Evolutionary conservation across 2,888 invertebrate genomes (phyloP).

Genomic region (Thymelicus lineola): DNA sequence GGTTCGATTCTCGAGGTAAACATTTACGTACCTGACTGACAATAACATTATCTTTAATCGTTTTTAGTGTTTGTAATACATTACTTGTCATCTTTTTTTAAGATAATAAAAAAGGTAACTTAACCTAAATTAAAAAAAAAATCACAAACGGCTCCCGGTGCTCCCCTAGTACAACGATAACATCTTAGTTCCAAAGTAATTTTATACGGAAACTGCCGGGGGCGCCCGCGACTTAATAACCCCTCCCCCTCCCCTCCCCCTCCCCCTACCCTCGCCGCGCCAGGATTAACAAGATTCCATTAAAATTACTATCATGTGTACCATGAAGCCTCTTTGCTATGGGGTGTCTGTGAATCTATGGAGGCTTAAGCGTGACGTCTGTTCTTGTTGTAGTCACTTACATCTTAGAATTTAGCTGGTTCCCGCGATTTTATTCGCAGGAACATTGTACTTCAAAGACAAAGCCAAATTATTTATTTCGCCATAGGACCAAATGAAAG

Average conservation of each 20-base stretch:
- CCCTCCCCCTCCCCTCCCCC: slow-evolving; percentile 14
- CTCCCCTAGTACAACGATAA: slow-evolving; percentile 8
- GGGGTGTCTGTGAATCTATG: slow-evolving; percentile 17
- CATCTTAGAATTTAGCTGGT: no score
- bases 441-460: no score
- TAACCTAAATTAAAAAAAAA: neutral
- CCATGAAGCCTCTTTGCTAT: slow-evolving; percentile 21
- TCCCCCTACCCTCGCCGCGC: neutral
- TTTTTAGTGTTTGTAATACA: no score
- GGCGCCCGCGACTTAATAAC: slow-evolving; percentile 38
- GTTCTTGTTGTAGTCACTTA: no score
- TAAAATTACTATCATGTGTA: slow-evolving; percentile 61
- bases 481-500: no score
- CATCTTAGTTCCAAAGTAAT: slow-evolving; percentile 38
- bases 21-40: no score
- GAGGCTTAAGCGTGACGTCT: neutral
- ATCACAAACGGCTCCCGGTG: neutral
- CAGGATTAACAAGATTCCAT: slow-evolving; percentile 74
- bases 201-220: slow-evolving; percentile 35
- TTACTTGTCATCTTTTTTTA: no score
- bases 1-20: no score
- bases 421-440: no score
- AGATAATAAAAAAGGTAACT: no score
- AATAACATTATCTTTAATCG: no score
- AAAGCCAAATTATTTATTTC: no score